These are phyloP conservation scores for Lethenteron reissneri DNA, from an alignment of 2,113 vertebrate species.

Conservation along the genomic window DNA sequence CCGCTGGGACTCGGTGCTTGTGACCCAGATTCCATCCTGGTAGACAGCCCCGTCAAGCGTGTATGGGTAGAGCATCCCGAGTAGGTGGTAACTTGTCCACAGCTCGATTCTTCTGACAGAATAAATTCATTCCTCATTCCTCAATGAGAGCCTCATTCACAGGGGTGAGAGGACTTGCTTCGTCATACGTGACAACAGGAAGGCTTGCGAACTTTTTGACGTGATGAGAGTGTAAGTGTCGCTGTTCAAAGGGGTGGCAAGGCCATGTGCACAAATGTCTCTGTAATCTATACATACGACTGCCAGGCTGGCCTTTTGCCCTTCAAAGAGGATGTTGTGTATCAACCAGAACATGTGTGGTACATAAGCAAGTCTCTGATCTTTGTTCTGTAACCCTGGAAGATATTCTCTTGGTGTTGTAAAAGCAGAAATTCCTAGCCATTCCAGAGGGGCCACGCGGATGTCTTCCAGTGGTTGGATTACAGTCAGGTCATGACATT, in stretches of 20 bases:
- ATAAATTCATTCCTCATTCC: background rate
- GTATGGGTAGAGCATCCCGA: background rate
- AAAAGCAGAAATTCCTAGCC: constrained; percentile 2
- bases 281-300: constrained; percentile 1
- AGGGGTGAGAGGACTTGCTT: background rate
- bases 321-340: background rate
- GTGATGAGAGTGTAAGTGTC: background rate
- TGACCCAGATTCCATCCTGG: constrained; percentile 5
- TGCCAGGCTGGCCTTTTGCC: constrained; percentile 3
- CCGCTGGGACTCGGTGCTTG: background rate
- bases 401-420: background rate
- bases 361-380: background rate
- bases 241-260: background rate
- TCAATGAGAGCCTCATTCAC: background rate
- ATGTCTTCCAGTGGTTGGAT: constrained; percentile 2
- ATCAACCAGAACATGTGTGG: background rate
- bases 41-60: background rate
- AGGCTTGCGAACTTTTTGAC: background rate
- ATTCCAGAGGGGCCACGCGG: background rate
- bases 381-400: background rate
- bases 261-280: background rate
- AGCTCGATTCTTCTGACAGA: background rate
- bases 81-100: background rate
- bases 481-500: constrained; percentile 1
- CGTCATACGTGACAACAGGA: constrained; percentile 1